These are phyloP conservation scores for Petromus typicus DNA, from an alignment of 2,113 vertebrate species.

Conservation along the genomic window DNA sequence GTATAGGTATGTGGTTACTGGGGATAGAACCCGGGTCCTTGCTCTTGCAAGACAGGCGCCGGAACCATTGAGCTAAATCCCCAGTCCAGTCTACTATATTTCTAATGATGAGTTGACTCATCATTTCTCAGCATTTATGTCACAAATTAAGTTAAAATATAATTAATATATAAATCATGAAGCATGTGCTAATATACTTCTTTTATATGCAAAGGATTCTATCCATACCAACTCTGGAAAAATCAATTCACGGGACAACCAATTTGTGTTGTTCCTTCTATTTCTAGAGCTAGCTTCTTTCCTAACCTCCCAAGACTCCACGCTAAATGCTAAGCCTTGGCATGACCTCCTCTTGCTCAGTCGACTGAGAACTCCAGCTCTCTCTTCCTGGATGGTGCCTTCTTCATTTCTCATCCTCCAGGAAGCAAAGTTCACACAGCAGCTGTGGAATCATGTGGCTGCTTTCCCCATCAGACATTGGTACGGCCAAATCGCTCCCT, in stretches of 20 bases:
- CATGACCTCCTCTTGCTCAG: neutral
- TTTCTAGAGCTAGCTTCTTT: neutral
- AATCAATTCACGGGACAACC: neutral
- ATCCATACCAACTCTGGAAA: neutral
- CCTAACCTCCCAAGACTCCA: neutral
- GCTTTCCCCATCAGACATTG: neutral
- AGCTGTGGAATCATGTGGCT: neutral
- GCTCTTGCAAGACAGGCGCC: no score
- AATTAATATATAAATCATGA: neutral
- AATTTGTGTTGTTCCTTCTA: neutral
- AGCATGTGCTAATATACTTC: neutral
- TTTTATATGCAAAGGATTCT: neutral
- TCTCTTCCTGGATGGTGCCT: neutral
- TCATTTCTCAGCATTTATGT: neutral
- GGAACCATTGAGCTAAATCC: no score
- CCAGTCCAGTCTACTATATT: no score
- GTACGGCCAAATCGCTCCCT: neutral
- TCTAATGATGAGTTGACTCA: no score
- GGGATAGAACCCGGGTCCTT: no score
- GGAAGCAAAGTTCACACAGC: neutral
- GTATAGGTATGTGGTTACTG: no score
- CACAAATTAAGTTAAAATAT: slow-evolving; percentile 23
- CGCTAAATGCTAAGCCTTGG: neutral
- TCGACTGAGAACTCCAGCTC: neutral
- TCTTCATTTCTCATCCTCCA: neutral